phyloP scores from a whole-genome alignment of 2,113 vertebrate species.

The Fregata magnificens region DNA sequence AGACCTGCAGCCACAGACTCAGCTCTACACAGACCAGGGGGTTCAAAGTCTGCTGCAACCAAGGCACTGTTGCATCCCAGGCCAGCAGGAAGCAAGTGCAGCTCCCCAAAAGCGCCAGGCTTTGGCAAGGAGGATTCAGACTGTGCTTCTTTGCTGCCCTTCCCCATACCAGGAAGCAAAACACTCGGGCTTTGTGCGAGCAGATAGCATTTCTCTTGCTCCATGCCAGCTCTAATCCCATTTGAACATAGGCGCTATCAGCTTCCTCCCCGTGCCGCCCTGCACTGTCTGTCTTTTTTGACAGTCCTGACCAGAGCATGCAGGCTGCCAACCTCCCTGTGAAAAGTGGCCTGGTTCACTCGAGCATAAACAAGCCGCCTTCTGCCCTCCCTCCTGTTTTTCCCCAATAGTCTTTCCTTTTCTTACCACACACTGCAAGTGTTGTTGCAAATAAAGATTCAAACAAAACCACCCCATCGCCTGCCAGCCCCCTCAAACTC shows the following conservation, averaged over 20 bases:
- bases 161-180: not conserved
- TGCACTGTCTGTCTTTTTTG: not conserved
- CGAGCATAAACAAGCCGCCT: fast-evolving
- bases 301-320: fast-evolving
- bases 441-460: not conserved
- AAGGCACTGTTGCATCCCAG: fast-evolving
- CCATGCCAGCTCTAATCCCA: not conserved
- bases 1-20: not conserved
- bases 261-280: not conserved
- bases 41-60: not conserved
- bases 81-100: not conserved
- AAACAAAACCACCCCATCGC: not conserved
- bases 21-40: fast-evolving
- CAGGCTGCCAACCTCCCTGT: fast-evolving
- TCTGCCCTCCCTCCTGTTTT: not conserved
- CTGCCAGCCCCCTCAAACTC: not conserved
- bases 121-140: too few relatives aligned
- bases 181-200: fast-evolving
- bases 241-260: fast-evolving
- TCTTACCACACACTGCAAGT: not conserved
- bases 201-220: not conserved
- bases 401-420: not conserved
- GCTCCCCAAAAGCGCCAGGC: not conserved
- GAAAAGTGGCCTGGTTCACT: not conserved
- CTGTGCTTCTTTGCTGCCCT: fast-evolving